These are phyloP conservation scores for Corythaeola cristata DNA, from an alignment of 2,113 vertebrate species.

Conservation along the genomic window DNA sequence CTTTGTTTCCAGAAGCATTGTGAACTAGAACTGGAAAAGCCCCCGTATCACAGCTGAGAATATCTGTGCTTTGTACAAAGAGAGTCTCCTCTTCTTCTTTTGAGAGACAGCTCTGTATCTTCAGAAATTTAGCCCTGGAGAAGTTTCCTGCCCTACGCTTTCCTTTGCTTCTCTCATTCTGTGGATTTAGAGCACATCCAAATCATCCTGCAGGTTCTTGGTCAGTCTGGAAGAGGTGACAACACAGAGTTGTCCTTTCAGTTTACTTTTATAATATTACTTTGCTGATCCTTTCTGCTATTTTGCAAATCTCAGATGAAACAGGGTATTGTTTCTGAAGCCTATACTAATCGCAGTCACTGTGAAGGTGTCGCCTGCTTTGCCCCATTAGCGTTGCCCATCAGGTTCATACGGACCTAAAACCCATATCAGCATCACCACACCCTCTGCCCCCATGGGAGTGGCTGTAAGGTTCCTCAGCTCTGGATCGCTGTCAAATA, in stretches of 20 bases:
- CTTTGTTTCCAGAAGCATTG: not conserved
- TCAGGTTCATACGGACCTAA: not conserved
- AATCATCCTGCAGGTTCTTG: not conserved
- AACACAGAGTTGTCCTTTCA: not conserved
- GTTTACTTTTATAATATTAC: not conserved
- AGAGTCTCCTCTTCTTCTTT: not conserved
- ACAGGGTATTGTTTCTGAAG: conserved; percentile 34
- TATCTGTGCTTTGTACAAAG: not conserved
- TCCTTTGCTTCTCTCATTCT: not conserved
- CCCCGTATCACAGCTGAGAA: not conserved
- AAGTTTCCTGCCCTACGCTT: not conserved
- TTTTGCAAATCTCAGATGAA: not conserved
- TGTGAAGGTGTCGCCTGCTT: conserved; percentile 18
- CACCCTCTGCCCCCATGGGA: not conserved
- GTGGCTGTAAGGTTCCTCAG: not conserved
- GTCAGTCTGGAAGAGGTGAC: not conserved
- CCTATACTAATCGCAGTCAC: not conserved
- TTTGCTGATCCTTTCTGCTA: not conserved
- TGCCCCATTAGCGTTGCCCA: not conserved
- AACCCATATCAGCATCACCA: not conserved
- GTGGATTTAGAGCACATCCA: not conserved
- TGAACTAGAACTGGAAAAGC: not conserved
- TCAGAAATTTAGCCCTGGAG: not conserved
- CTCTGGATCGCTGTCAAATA: not conserved
- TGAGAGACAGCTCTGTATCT: not conserved